Base-by-base conservation (phyloP, 2,888 invertebrate genomes). In the Heliconius charithonia region DNA sequence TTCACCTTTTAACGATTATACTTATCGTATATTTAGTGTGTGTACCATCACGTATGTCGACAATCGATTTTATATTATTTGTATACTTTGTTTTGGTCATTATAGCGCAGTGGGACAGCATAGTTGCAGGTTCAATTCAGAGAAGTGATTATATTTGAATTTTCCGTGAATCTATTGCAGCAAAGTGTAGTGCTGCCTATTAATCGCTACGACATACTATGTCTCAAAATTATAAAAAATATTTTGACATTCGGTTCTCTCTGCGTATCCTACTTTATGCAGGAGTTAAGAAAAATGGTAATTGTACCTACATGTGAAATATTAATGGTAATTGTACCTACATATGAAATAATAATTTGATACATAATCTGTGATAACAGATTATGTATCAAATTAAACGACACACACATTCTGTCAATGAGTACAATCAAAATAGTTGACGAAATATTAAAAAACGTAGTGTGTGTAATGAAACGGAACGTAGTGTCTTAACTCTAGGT, bases 1-100 rank as follows among this genome's bases (percentile, higher is more conserved):
- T 74, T 74, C 74, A 65, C 74, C 74, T 65, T 74, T 74, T 45
- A 59, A 59, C 72, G 72, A 25, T 32, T 56, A 32, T 19, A 51
- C 32, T 32, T 37, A 32, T 59, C n/a, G n/a, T 56, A 59, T 22
- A 32, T 72, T 59, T 56, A 59, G 59, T 72, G 59, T n/a, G 13
- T 59, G 12, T 27, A 27, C 9, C 16, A 41, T 65, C 62, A 74
- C 45, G 69, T 69, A 69, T 69, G 19, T 16, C 16, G 27, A 27
- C 2, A 6, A 63, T 27, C 19, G 63, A 63, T 27, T 63, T 63
- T 27, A 29, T 63, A 29, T 27, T 27, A 6, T 63, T 4, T 63
- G 12, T 51, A 51, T 51, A 51, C 12, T 19, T 51, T 51, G n/a
- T 59, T n/a, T 59, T 59, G 10, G 3, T n/a, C 59, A 4, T 59